Evolutionary conservation across 2,888 invertebrate genomes (phyloP).

Genomic region (Pseudanteris insignis): DNA sequence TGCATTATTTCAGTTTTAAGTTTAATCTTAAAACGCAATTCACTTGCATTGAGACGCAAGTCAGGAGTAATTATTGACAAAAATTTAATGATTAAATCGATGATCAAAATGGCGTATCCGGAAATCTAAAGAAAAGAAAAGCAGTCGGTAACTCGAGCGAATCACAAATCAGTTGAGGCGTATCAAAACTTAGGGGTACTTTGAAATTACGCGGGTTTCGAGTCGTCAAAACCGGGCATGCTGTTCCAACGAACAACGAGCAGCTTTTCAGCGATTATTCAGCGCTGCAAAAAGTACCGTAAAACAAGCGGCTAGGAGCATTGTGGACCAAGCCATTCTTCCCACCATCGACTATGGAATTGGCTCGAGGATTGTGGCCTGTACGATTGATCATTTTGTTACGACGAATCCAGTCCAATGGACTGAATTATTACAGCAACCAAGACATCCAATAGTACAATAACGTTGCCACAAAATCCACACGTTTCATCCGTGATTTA

Average conservation of each 20-base stretch:
- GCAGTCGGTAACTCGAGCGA: constrained; percentile 46
- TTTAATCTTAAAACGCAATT: too few relatives aligned
- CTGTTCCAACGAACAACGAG: constrained; percentile 42
- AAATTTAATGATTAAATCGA: not conserved
- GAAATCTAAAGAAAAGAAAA: constrained; percentile 22
- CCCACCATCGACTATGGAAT: constrained; percentile 23
- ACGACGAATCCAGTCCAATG: constrained; percentile 4
- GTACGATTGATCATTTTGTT: constrained; percentile 23
- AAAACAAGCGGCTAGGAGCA: constrained; percentile 34
- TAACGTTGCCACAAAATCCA: not conserved
- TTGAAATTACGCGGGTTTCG: constrained; percentile 48
- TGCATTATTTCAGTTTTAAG: too few relatives aligned
- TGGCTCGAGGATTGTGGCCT: constrained; percentile 9
- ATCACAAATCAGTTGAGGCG: constrained; percentile 51
- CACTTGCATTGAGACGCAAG: too few relatives aligned
- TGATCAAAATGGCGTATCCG: not conserved
- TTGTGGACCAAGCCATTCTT: constrained; percentile 28
- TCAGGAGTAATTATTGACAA: too few relatives aligned
- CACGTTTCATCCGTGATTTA: not conserved
- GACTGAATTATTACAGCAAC: constrained; percentile 16
- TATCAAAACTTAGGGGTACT: constrained; percentile 50
- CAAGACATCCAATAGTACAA: not conserved
- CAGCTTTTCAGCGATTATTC: constrained; percentile 48
- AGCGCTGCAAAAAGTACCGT: constrained; percentile 46
- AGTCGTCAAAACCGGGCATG: constrained; percentile 48